Evolutionary conservation across 2,797 vertebrate species (phyloP), one percentile per base, ranked within the genome.

Genomic region (Etheostoma perlongum): DNA sequence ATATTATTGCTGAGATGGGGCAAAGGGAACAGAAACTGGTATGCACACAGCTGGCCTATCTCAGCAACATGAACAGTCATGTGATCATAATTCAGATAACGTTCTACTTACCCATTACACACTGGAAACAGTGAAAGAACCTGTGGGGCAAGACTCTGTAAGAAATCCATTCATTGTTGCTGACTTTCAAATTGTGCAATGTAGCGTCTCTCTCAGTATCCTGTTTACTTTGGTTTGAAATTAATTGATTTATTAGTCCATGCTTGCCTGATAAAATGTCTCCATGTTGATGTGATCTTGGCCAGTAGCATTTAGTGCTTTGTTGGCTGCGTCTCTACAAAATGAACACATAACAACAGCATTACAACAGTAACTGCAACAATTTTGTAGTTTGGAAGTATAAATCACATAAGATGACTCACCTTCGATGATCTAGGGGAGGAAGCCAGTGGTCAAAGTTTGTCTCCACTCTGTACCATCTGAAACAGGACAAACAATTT

Each of bases 391-490:
- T 30, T 30, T 30, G 27, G 12, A 25, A 30, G 4, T 5, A 7
- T 53, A 49, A 15, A 13, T 67, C 54, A 33, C 51, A 64, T 49
- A 44, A 70, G 27, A 51, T 48, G n/a, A 76, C 69, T 63, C 27
- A 97, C 98, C 96, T 96, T 67, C 97, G 93, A 63, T 95, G 88
- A 27, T 98, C 97, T 5, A 96, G 96, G 15, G 93, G 81, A 2
- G 96, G 93, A 33, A 89, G 95, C 98, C 98, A 99, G 52, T 99
- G 98, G 86, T 99, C 98, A 67, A 94, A 97, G 85, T 99, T 99
- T 0, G 97, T 98, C 92, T 99, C 96, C 33, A 99, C 97, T 86
- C 92, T 95, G 93, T 92, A 99, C 98, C 98, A 99, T 79, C 98
- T 99, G 30, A 7, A 79, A 78, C 12, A 90, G 19, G 74, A 85